Conservation (phyloP, 2,113 vertebrate genomes). For the Varanus komodoensis region DNA sequence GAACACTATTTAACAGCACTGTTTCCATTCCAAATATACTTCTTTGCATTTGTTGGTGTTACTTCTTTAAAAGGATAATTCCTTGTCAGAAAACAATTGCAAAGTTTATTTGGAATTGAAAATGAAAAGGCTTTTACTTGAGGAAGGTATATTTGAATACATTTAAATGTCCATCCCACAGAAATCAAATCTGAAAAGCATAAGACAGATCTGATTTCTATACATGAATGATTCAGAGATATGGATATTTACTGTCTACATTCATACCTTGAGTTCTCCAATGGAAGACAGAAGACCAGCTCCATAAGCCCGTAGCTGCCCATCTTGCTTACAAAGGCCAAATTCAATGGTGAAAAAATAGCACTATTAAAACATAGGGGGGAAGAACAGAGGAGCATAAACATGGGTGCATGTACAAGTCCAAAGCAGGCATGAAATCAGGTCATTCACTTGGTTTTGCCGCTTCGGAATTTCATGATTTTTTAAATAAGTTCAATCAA, state of each 20-base stretch:
- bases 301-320: conserved; percentile 94
- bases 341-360: conserved; percentile 99
- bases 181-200: no score
- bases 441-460: conserved; percentile 10
- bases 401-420: not conserved
- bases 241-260: not conserved
- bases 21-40: not conserved
- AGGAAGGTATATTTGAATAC: not conserved
- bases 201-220: not conserved
- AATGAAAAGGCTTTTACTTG: not conserved
- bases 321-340: conserved; percentile 97
- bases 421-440: conserved; percentile 31
- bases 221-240: not conserved
- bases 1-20: not conserved
- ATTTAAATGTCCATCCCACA: no score
- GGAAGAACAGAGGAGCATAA: conserved; percentile 5
- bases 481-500: conserved; percentile 46
- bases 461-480: conserved; percentile 25
- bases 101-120: not conserved
- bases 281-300: conserved; percentile 97
- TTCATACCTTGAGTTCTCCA: conserved; percentile 90
- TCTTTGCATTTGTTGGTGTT: no score
- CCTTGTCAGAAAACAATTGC: not conserved
- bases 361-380: conserved; percentile 80
- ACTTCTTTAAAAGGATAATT: not conserved